These are phyloP conservation scores for Melanostoma scalare DNA, from an alignment of 2,888 invertebrate species.

Conservation along the genomic window DNA sequence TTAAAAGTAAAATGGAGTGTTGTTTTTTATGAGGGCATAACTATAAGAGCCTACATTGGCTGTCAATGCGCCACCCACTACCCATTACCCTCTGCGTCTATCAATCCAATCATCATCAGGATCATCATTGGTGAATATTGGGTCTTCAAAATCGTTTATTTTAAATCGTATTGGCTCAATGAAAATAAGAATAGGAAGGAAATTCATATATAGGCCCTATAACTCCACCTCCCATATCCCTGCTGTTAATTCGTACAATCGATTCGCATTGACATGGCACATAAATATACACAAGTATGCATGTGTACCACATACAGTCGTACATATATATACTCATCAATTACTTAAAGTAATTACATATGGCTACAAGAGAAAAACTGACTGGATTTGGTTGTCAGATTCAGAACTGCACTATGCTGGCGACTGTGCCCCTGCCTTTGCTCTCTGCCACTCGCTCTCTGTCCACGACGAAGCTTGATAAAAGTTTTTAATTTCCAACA, in stretches of 20 bases:
- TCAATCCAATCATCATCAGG: conserved; percentile 48
- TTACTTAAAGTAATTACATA: conserved; percentile 70
- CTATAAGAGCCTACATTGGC: conserved; percentile 3
- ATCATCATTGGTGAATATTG: conserved; percentile 27
- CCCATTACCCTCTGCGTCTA: not conserved
- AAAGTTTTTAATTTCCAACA: conserved; percentile 45
- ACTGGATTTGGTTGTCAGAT: conserved; percentile 29
- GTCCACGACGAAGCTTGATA: not conserved
- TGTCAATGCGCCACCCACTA: conserved; percentile 3
- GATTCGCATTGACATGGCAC: conserved; percentile 47
- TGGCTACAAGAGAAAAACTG: conserved; percentile 57
- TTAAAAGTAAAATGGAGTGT: conserved; percentile 50
- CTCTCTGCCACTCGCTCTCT: conserved; percentile 7
- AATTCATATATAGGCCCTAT: conserved; percentile 51
- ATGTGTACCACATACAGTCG: too few relatives aligned
- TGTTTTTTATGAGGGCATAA: conserved; percentile 54
- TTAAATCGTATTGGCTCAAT: conserved; percentile 37
- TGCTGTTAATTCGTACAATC: conserved; percentile 17
- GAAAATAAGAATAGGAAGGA: conserved; percentile 59
- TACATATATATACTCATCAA: conserved; percentile 53
- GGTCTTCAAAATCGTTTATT: conserved; percentile 64
- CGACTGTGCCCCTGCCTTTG: not conserved
- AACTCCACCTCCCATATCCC: conserved; percentile 2
- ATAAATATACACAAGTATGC: not conserved
- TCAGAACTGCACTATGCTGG: conserved; percentile 1